A percentile compares a stretch with the other conserved stretches of the same genome.
Evolutionary conservation across 2,797 vertebrate species (phyloP).

Genomic region (Chaunax sp.): DNA sequence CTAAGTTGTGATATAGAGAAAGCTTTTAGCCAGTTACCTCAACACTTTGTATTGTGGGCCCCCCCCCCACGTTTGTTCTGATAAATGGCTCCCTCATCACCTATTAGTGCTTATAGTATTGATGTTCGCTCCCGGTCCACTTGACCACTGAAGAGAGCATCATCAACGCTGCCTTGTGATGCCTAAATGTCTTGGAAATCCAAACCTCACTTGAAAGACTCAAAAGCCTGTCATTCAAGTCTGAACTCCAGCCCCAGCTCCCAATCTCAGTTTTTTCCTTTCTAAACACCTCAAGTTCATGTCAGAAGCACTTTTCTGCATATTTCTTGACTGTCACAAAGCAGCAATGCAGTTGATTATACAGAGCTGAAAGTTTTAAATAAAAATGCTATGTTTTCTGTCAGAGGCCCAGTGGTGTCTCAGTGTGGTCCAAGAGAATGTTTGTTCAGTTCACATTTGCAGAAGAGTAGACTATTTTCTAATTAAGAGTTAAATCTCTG

Average conservation of each 20-base stretch:
- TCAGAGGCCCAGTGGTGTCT: too few relatives aligned
- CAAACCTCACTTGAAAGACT: conserved; percentile 22
- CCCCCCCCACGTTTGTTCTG: neutral
- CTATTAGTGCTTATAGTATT: conserved; percentile 36
- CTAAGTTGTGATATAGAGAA: neutral
- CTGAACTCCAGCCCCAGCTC: conserved; percentile 29
- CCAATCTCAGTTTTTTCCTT: too few relatives aligned
- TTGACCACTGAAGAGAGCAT: conserved; percentile 16
- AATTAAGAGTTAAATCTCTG: conserved; percentile 50
- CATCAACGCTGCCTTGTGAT: conserved; percentile 4
- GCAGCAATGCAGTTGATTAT: too few relatives aligned
- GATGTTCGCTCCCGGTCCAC: conserved; percentile 31
- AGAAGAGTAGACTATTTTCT: conserved; percentile 33
- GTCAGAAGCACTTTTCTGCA: too few relatives aligned
- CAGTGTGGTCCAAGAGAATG: too few relatives aligned
- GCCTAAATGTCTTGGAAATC: conserved; percentile 5
- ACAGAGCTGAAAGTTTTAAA: too few relatives aligned
- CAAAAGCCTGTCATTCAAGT: neutral
- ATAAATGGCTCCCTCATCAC: conserved; percentile 48
- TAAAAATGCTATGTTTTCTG: too few relatives aligned
- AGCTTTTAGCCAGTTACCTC: conserved; percentile 21
- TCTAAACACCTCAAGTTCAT: too few relatives aligned
- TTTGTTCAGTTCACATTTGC: conserved; percentile 30
- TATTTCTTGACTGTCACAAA: too few relatives aligned
- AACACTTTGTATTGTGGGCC: conserved; percentile 7